Conservation (phyloP, 2,797 vertebrate genomes). For the Pipistrellus pygmaeus region DNA sequence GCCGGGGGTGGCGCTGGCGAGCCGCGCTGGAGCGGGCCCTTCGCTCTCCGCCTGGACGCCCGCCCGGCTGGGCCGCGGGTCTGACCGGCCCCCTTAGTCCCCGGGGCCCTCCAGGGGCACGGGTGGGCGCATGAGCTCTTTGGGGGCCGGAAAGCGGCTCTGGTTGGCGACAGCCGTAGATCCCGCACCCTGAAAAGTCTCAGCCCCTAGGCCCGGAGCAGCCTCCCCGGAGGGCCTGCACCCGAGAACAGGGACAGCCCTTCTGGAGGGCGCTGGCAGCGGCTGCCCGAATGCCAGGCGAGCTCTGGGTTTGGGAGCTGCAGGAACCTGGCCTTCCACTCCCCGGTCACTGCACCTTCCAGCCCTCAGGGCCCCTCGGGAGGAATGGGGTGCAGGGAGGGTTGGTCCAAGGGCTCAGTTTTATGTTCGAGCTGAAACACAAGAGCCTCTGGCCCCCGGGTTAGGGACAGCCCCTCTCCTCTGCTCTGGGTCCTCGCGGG, state of each 20-base stretch:
- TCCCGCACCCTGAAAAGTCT: neutral
- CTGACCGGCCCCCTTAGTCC: neutral
- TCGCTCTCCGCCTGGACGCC: neutral
- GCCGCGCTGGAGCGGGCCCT: constrained; percentile 84
- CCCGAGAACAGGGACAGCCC: accelerated
- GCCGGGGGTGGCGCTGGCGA: constrained; percentile 97
- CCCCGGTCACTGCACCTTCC: too few species aligned
- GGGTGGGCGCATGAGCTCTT: neutral
- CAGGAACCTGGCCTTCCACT: neutral
- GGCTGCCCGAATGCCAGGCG: neutral
- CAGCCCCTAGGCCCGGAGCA: neutral
- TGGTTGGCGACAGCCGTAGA: neutral
- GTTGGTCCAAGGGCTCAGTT: neutral
- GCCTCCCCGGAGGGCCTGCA: neutral
- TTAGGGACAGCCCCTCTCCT: neutral
- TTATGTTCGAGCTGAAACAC: constrained; percentile 5
- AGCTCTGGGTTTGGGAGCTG: neutral
- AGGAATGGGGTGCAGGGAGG: neutral
- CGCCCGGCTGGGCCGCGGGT: neutral
- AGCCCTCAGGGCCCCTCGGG: too few species aligned
- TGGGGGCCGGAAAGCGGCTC: neutral
- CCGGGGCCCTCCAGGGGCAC: neutral
- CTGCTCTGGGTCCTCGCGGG: neutral
- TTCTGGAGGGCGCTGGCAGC: neutral
- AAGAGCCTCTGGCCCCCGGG: neutral